Base-by-base conservation (phyloP, 2,113 vertebrate species). In the Chaetops frenatus region DNA sequence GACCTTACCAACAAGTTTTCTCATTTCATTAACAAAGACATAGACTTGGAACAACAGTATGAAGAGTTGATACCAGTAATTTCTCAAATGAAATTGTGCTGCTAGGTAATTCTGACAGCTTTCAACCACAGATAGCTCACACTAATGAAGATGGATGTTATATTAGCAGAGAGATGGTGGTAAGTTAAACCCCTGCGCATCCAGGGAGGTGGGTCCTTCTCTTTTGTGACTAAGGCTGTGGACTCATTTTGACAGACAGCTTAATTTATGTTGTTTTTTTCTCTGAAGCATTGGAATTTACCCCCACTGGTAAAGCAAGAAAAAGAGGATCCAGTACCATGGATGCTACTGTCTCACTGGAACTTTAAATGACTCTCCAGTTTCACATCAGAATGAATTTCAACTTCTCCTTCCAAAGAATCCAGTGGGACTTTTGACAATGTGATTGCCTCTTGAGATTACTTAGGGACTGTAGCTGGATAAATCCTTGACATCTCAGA, bases 81-180 rank as follows among this genome's bases (percentile, higher is more conserved):
- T 88, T 88, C 87, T 96, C 87, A 95, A 94, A 92, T 82, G 50
- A 91, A 91, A 95, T 83, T 77, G 71, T 93, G 76, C 76, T 92
- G 47, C 82, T 64, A 86, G 88, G 72, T 95, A 90, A 94, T 88
- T 92, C 64, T 74, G 94, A 94, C 96, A 94, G 71, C 92, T 92
- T 94, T 96, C 94, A 93, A 65, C 33, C 67, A 94, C 38, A 74
- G 82, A 73, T 67, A 93, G 72, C 38, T 86, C 82, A 64, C 69
- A 64, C 58, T 95, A 96, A 96, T 94, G 90, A 96, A 95, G 94
- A 96, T 88, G 72, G 94, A 96, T 95, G 79, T 12, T 88, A 5
- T 71, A 81, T 60, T 74, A 88, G 62, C 70, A 88, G 53, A 72
- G 61, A 84, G 18, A 77, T 38, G 45, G 60, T 48, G 11, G 1